Base-by-base conservation (phyloP, 1,140 invertebrate genomes). In the Leptinotarsa defecta region DNA sequence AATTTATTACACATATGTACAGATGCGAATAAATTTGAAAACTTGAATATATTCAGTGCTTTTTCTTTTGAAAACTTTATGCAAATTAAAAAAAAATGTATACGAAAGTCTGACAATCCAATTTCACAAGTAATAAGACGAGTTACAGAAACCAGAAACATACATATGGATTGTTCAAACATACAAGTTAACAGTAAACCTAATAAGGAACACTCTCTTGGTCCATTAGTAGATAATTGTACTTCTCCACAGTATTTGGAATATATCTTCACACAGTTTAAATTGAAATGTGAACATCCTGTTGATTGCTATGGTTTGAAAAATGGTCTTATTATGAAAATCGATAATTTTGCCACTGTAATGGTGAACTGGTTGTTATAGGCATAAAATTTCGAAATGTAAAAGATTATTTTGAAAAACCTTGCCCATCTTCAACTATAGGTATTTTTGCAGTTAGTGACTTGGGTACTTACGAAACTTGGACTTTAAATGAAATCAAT, bases 11-110 rank as follows among this genome's bases (percentile, higher is more conserved):
- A 62, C 20, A n/a, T 62, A 20, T 62, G 15, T 62, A 11, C 4
- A n/a, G 68, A 69, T 43, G 68, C 48, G 5, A 69, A 48, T 34
- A n/a, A 34, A 48, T 69, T 69, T 69, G 24, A 43, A 19, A 48
- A 27, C 5, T 43, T 69, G 24, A 22, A 68, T 68, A 5, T 5
- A 17, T 68, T 22, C 65, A 68, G 65, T 68, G 65, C 65, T 19
- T 69, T 69, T 43, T 43, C 43, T 34, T 49, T 69, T 69, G 68
- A 69, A 69, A 69, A 69, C 48, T 69, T 13, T 43, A 69, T 69
- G 68, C 43, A 27, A 43, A 43, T 20, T 43, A n/a, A 48, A 0
- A 69, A 69, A 69, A 43, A 69, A 24, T 15, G 2, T 22, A 19
- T 49, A 17, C 13, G 17, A 62, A 62, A 62, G 20, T 62, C 61